Evolutionary conservation across 2,888 invertebrate species (phyloP), one percentile per base, ranked within the genome.

Genomic region (Phengaris arion): DNA sequence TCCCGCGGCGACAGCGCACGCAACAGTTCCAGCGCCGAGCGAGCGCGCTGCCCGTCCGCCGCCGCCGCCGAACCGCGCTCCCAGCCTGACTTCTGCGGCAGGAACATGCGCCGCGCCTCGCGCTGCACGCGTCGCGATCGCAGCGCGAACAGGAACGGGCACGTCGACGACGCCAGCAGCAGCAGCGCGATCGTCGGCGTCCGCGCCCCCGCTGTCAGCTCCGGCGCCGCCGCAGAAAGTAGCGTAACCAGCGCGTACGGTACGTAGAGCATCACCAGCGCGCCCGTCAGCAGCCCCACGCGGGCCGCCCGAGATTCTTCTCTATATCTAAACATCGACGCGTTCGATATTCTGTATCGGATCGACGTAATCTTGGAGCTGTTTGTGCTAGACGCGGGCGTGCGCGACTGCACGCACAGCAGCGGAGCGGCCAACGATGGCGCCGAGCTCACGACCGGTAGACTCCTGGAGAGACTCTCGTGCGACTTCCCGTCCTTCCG

Each of bases 281-380:
- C 96, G 84, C 97, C 97, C 68, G 93, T 92, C 78, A 93, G 82
- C 55, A 93, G 85, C 74, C 93, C 93, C 74, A 98, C 97, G 80
- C 97, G 96, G 9, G 98, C 98, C 2, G 98, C 97, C 79, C 98
- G 95, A 80, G 97, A 97, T 90, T 98, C 98, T 86, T 98, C 98
- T 75, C 97, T 94, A 86, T 98, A 97, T 83, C 96, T 95, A 89
- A 97, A 97, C 78, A 97, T 94, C 70, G 97, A 97, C 52, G 97
- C 97, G 85, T 97, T 97, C 78, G 97, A 97, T 79, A 98, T 96
- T 75, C 97, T 95, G 86, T 97, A 96, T 76, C 96, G 95, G 80
- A 97, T 91, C 75, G 96, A 96, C 77, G 96, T 96, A 83, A 97
- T 96, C 85, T 95, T 95, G 78, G 95, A 95, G 76, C 94, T 93